Conservation (phyloP, 2,888 invertebrate genomes). For the Drosophila peninsularis region DNA sequence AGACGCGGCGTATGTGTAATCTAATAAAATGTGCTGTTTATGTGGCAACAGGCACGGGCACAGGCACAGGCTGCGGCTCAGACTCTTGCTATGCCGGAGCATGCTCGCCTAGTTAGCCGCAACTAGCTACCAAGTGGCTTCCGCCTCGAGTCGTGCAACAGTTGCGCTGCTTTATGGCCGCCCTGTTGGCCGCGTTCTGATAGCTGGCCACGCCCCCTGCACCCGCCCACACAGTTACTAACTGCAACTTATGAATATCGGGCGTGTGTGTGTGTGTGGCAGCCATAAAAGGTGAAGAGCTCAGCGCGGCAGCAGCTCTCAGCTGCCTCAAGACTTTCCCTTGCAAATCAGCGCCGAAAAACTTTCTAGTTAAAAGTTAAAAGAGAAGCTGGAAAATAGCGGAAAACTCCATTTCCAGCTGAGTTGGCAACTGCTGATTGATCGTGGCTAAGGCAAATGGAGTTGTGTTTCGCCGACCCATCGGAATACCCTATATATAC, state of each 20-base stretch:
- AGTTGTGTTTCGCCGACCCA: background rate
- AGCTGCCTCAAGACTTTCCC: background rate
- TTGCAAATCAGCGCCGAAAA: background rate
- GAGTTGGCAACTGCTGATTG: background rate
- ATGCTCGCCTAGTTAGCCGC: constrained; percentile 60
- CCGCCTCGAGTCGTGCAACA: constrained; percentile 60
- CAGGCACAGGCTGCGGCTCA: background rate
- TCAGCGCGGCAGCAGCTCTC: too few species aligned
- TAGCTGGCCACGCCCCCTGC: constrained; percentile 22
- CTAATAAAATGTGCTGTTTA: constrained; percentile 80
- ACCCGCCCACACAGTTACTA: constrained; percentile 19
- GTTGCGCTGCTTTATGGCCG: constrained; percentile 73
- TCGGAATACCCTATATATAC: too few species aligned
- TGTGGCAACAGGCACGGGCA: constrained; percentile 61
- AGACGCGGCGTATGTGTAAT: constrained; percentile 71
- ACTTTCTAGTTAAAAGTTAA: constrained; percentile 3
- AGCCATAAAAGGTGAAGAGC: constrained; percentile 35
- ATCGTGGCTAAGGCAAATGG: background rate
- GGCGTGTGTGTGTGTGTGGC: constrained; percentile 4
- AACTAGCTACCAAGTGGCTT: constrained; percentile 58
- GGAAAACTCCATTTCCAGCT: background rate
- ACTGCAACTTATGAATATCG: constrained; percentile 54
- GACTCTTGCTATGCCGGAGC: constrained; percentile 28
- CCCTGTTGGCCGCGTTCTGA: constrained; percentile 49
- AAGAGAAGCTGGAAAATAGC: background rate